Evolutionary conservation across 2,888 invertebrate genomes (phyloP).

Genomic region (Athetis lepigone): DNA sequence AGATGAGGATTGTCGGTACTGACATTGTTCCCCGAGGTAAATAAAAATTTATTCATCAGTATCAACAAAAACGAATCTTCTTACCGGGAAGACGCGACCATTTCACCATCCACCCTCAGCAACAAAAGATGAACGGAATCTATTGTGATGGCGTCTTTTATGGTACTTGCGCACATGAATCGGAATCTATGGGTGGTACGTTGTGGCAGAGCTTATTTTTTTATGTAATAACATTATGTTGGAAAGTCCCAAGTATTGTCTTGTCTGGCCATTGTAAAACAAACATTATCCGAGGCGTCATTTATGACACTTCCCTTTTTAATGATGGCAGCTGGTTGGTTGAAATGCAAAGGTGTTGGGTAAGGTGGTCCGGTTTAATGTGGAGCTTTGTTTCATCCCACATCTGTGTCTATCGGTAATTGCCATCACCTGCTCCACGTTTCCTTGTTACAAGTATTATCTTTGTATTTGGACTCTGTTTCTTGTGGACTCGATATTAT

Average conservation of each 20-base stretch:
- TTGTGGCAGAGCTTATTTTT: conserved; percentile 56
- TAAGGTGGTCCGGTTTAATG: conserved; percentile 64
- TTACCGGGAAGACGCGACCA: conserved; percentile 79
- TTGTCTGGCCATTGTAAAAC: conserved; percentile 75
- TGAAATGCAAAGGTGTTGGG: conserved; percentile 68
- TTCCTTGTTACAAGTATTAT: conserved; percentile 68
- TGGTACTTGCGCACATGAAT: conserved; percentile 73
- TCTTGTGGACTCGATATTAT: conserved; percentile 55
- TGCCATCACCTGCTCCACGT: conserved; percentile 78
- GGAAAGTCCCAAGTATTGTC: conserved; percentile 68
- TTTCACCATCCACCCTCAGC: conserved; percentile 76
- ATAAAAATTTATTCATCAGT: conserved; percentile 79
- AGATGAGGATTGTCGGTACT: conserved; percentile 65
- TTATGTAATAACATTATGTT: conserved; percentile 66
- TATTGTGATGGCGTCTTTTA: conserved; percentile 77
- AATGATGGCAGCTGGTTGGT: conserved; percentile 79
- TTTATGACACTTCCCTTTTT: conserved; percentile 81
- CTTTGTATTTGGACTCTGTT: conserved; percentile 55
- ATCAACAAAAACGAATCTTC: conserved; percentile 79
- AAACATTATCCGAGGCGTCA: conserved; percentile 79
- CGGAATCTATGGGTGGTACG: conserved; percentile 74
- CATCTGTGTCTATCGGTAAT: conserved; percentile 78
- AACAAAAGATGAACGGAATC: conserved; percentile 77
- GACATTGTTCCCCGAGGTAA: conserved; percentile 68
- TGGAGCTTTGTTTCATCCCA: conserved; percentile 65